phyloP scores from a whole-genome alignment of 2,888 invertebrate species.

The Hecatera dysodea region DNA sequence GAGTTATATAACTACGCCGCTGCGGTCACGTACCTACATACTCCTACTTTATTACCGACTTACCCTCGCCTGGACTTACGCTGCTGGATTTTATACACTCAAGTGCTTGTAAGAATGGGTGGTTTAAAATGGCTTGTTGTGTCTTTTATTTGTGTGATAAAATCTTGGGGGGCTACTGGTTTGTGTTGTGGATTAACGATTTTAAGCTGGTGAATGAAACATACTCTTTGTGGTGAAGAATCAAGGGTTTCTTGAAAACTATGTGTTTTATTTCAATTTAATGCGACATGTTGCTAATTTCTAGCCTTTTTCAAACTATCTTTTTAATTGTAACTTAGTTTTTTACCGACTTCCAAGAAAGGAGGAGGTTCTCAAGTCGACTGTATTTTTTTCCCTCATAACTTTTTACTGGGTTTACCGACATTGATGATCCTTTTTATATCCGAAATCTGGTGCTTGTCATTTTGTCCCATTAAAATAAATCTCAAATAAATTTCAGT shows the following conservation, averaged over 20 bases:
- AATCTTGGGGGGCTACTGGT: slow-evolving; percentile 26
- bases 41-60: slow-evolving; percentile 58
- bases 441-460: too few relatives aligned
- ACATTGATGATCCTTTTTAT: too few relatives aligned
- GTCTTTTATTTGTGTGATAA: slow-evolving; percentile 57
- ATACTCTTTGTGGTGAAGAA: too few relatives aligned
- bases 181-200: slow-evolving; percentile 1
- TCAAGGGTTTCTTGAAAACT: background rate
- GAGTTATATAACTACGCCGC: slow-evolving; percentile 45
- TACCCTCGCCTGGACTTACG: slow-evolving; percentile 44
- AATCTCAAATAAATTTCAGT: too few relatives aligned
- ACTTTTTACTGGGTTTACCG: too few relatives aligned
- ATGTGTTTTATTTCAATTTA: background rate
- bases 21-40: slow-evolving; percentile 64
- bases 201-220: background rate
- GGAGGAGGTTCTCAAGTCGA: too few relatives aligned
- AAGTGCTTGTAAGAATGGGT: slow-evolving; percentile 63
- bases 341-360: too few relatives aligned
- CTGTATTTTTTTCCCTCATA: too few relatives aligned
- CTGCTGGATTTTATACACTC: slow-evolving; percentile 62
- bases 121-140: slow-evolving; percentile 53
- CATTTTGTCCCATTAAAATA: too few relatives aligned
- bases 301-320: too few relatives aligned
- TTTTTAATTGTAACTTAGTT: too few relatives aligned
- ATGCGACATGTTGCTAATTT: too few relatives aligned